Evolutionary conservation across 2,888 invertebrate species (phyloP).

Genomic region (Cerceris ruficornis): DNA sequence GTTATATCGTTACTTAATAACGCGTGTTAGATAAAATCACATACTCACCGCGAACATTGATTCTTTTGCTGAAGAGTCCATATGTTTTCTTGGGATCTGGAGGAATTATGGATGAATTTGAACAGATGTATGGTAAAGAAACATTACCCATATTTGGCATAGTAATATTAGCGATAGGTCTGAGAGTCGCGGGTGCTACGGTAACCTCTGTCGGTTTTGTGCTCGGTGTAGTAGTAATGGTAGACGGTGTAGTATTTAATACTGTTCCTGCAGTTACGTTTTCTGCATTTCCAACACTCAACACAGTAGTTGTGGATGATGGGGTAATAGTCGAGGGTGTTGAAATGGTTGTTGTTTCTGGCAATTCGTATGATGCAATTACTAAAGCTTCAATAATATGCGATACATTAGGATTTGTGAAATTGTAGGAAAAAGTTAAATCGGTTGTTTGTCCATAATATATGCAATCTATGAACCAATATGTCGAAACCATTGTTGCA

Average conservation of each 20-base stretch:
- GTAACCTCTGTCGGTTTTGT: slow-evolving; percentile 15
- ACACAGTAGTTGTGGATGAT: slow-evolving; percentile 43
- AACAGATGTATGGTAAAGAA: slow-evolving; percentile 83
- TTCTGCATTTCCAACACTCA: slow-evolving; percentile 45
- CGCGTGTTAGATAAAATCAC: not conserved
- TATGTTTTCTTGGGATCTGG: slow-evolving; percentile 87
- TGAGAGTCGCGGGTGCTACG: slow-evolving; percentile 18
- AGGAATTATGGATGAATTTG: slow-evolving; percentile 85
- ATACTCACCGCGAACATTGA: slow-evolving; percentile 87
- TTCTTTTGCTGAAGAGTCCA: slow-evolving; percentile 87
- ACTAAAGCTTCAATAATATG: slow-evolving; percentile 88
- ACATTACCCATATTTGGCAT: slow-evolving; percentile 65
- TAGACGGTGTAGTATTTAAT: slow-evolving; percentile 33
- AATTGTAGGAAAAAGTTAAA: slow-evolving; percentile 85
- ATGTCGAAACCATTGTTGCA: slow-evolving; percentile 85
- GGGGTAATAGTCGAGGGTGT: slow-evolving; percentile 74
- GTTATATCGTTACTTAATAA: not conserved
- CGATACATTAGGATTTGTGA: slow-evolving; percentile 84
- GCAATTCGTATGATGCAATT: slow-evolving; percentile 87
- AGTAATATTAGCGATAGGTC: slow-evolving; percentile 20
- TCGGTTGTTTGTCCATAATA: slow-evolving; percentile 86
- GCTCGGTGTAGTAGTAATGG: slow-evolving; percentile 16
- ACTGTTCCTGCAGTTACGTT: slow-evolving; percentile 51
- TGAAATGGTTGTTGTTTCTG: slow-evolving; percentile 74
- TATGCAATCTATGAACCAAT: slow-evolving; percentile 91